phyloP scores from a whole-genome alignment of 2,797 vertebrate species.

The Aselliscus stoliczkanus region DNA sequence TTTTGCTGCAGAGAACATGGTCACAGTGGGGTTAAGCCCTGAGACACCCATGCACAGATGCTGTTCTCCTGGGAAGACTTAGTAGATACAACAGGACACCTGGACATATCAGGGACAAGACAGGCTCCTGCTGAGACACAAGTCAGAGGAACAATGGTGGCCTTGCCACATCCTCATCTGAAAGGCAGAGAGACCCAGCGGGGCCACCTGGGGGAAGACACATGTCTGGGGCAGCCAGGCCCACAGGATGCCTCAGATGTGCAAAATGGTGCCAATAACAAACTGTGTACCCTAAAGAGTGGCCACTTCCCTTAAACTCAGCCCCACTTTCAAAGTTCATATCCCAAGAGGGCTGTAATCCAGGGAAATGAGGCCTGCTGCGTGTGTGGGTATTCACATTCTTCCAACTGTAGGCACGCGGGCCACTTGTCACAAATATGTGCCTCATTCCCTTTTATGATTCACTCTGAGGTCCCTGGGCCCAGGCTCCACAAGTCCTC shows the following conservation, averaged over 20 bases:
- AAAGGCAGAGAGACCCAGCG: neutral
- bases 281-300: neutral
- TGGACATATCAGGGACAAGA: neutral
- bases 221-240: neutral
- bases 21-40: neutral
- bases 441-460: neutral
- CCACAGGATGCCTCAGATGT: neutral
- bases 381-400: too few relatives aligned
- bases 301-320: neutral
- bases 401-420: neutral
- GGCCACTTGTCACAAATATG: neutral
- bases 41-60: neutral
- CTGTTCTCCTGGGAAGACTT: neutral
- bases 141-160: rapidly evolving
- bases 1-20: neutral
- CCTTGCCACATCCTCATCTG: rapidly evolving
- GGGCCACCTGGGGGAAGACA: too few relatives aligned
- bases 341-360: neutral
- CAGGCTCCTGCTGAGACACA: neutral
- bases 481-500: rapidly evolving
- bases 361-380: neutral
- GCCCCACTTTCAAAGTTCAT: neutral
- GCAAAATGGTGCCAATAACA: neutral
- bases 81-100: neutral
- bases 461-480: neutral